Evolutionary conservation across 2,113 vertebrate species (phyloP).

Genomic region (Pyxicephalus adspersus): DNA sequence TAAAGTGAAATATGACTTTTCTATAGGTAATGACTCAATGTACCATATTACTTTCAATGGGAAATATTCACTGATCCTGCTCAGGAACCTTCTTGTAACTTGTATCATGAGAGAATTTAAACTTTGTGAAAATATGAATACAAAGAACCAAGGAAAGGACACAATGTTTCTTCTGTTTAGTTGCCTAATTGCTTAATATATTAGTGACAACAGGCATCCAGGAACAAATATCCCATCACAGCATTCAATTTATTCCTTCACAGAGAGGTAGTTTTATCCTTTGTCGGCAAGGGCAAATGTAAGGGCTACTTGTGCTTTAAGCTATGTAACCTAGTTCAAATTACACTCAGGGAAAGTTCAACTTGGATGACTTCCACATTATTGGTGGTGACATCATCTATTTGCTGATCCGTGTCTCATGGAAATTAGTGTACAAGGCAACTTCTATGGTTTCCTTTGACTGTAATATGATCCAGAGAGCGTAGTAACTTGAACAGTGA

Average conservation of each 20-base stretch:
- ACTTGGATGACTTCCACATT: not conserved
- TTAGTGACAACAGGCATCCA: not conserved
- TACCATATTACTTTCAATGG: too few relatives aligned
- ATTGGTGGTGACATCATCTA: not conserved
- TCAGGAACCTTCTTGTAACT: too few relatives aligned
- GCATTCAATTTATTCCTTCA: not conserved
- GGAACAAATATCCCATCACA: not conserved
- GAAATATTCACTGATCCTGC: too few relatives aligned
- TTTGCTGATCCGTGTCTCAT: not conserved
- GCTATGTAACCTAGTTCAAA: not conserved
- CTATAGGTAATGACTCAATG: too few relatives aligned
- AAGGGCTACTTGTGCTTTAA: not conserved
- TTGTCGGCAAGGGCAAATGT: not conserved
- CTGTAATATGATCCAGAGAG: not conserved
- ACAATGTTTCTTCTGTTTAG: not conserved
- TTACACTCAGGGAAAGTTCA: not conserved
- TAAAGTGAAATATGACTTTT: too few relatives aligned
- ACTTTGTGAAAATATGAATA: too few relatives aligned
- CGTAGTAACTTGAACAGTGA: not conserved
- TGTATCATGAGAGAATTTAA: too few relatives aligned
- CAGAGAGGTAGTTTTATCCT: not conserved
- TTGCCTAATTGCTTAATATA: not conserved
- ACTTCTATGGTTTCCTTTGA: not conserved
- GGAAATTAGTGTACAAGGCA: not conserved
- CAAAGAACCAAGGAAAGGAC: too few relatives aligned